A percentile compares a stretch with the other conserved stretches of the same genome.
Evolutionary conservation across 2,797 vertebrate species (phyloP).

Genomic region (Loriculus beryllinus): DNA sequence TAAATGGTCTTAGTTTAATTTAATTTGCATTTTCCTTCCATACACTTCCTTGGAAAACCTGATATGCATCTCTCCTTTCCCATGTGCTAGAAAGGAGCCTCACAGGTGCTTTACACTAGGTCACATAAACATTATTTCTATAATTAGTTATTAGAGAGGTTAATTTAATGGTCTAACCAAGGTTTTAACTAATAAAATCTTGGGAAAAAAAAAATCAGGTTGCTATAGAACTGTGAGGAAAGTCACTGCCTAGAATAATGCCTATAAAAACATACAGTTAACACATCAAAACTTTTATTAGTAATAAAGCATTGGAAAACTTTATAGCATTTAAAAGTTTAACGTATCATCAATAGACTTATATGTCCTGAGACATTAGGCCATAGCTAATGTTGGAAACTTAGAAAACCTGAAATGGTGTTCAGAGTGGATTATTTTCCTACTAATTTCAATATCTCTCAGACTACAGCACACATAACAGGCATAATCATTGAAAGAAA

Average conservation of each 20-base stretch:
- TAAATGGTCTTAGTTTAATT: not conserved
- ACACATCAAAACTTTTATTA: not conserved
- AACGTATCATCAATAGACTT: not conserved
- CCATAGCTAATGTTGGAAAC: not conserved
- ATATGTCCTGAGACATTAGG: not conserved
- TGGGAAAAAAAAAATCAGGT: not conserved
- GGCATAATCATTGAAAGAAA: not conserved
- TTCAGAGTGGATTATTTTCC: not conserved
- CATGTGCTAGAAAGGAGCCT: not conserved
- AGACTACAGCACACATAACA: not conserved
- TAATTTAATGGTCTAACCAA: not conserved
- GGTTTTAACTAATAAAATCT: not conserved
- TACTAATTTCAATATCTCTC: not conserved
- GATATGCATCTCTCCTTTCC: not conserved
- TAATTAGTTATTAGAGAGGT: not conserved
- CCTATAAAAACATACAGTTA: not conserved
- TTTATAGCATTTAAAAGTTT: not conserved
- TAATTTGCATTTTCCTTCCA: not conserved
- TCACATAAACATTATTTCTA: not conserved
- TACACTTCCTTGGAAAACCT: not conserved
- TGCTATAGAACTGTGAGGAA: not conserved
- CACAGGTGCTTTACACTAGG: not conserved
- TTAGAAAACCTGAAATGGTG: not conserved
- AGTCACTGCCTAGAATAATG: not conserved
- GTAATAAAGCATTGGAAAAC: not conserved